Conservation (phyloP, 2,113 vertebrate genomes). For the Callospermophilus lateralis region DNA sequence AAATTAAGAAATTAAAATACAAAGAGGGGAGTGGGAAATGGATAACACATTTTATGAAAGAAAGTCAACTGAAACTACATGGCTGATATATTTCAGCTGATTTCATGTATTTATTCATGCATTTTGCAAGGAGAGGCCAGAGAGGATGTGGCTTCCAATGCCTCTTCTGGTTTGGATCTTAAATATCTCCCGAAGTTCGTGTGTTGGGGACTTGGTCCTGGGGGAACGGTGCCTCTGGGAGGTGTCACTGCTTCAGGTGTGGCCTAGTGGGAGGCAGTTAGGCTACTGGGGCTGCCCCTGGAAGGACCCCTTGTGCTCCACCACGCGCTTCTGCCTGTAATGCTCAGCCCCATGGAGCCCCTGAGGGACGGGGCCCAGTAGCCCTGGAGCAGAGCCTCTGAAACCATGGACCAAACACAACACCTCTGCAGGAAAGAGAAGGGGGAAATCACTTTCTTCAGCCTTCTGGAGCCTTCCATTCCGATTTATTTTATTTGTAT, state of each 20-base stretch:
- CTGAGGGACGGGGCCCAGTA: background rate
- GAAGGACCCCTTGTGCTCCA: background rate
- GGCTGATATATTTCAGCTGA: background rate
- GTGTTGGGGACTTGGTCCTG: background rate
- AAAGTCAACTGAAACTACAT: background rate
- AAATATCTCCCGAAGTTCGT: background rate
- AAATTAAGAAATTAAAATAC: background rate
- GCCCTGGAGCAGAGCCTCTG: background rate
- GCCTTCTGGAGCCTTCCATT: background rate
- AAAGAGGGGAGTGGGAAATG: background rate
- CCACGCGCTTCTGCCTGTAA: background rate
- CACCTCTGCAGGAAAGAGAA: background rate
- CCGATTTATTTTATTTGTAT: background rate
- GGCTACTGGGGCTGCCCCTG: background rate
- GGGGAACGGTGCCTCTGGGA: background rate
- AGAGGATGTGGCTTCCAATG: background rate
- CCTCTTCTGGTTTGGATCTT: background rate
- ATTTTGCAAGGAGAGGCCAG: background rate
- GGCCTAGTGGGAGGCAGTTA: background rate
- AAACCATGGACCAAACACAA: background rate
- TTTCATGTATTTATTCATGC: background rate
- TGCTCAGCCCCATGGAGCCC: background rate
- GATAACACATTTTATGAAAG: background rate
- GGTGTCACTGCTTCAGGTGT: background rate
- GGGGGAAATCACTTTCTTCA: background rate